Base-by-base conservation (phyloP, 2,797 vertebrate species). In the Parambassis ranga region DNA sequence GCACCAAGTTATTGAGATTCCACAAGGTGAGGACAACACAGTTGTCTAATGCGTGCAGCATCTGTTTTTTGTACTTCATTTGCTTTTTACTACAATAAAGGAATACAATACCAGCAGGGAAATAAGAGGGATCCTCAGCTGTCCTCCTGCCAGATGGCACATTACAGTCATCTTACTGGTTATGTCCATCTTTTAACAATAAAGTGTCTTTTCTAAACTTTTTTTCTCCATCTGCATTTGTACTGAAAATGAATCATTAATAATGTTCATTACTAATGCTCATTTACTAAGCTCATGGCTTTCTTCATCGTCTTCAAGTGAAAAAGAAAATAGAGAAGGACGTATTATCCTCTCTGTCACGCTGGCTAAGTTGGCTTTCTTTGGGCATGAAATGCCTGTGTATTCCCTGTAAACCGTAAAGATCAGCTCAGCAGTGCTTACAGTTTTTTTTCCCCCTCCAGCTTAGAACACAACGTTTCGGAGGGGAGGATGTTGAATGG, bases 391-490 rank as follows among this genome's bases (percentile, higher is more conserved):
- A 79, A 84, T 79, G 74, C 61, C 43, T 71, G 39, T 72, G 49
- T 81, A 83, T 86, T 87, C 79, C 76, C 79, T 81, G 76, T 85
- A 87, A 88, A 87, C 68, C 52, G 15, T 76, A 77, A 71, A 84
- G 73, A 88, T 83, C 79, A 70, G 85, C 84, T 87, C 72, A 88
- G 77, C 68, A 55, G 90, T 82, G 85, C 80, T 84, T 80, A 78
- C 38, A 68, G 35, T 68, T 27, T 31, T 66, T 33, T 35, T 16
- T 20, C 13, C 18, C 16, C 9, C 77, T 87, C 69, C 88, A 78
- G 83, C 82, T 87, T 75, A 84, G 82, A 84, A 81, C 65, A 69
- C 70, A 77, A 71, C 55, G 44, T 79, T 85, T 81, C 16, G 33
- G 66, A 78, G 70, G 61, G 81, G 77, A 87, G 71, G 68, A 78